Conservation (phyloP, 2,888 invertebrate genomes). For the Cenopis cana region DNA sequence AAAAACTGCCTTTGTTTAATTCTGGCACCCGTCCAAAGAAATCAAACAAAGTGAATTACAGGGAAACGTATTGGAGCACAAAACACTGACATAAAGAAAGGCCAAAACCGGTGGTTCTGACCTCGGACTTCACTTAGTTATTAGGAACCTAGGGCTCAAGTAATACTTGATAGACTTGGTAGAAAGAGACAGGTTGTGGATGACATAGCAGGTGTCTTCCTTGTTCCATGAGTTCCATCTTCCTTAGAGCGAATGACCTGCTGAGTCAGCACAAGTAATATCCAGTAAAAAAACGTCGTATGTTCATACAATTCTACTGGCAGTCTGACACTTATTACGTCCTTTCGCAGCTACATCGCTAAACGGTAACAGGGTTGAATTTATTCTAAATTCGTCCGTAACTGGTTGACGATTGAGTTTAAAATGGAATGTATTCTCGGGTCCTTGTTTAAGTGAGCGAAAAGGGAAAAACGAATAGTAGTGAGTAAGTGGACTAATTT, state of each 20-base stretch:
- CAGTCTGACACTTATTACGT: too few species aligned
- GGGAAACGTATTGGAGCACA: constrained; percentile 21
- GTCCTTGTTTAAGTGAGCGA: background rate
- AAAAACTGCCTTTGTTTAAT: constrained; percentile 18
- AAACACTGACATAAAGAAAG: background rate
- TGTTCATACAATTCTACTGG: background rate
- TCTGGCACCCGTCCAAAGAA: constrained; percentile 15
- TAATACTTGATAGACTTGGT: background rate
- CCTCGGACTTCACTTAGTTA: too few species aligned
- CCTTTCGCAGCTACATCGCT: background rate
- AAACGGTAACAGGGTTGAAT: background rate
- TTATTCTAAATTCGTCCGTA: constrained; percentile 5
- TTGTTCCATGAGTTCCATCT: constrained; percentile 38
- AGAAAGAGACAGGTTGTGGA: background rate
- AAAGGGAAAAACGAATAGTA: constrained; percentile 32
- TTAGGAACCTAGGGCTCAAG: too few species aligned
- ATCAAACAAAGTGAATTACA: constrained; percentile 22
- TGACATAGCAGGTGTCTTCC: constrained; percentile 30
- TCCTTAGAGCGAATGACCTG: constrained; percentile 40
- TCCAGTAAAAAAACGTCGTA: background rate
- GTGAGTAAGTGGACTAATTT: constrained; percentile 35
- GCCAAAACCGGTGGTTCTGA: too few species aligned
- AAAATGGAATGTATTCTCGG: background rate
- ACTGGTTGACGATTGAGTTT: background rate
- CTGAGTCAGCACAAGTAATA: constrained; percentile 36